These are phyloP conservation scores for Equus przewalskii DNA, from an alignment of 2,113 vertebrate genomes.

Conservation along the genomic window DNA sequence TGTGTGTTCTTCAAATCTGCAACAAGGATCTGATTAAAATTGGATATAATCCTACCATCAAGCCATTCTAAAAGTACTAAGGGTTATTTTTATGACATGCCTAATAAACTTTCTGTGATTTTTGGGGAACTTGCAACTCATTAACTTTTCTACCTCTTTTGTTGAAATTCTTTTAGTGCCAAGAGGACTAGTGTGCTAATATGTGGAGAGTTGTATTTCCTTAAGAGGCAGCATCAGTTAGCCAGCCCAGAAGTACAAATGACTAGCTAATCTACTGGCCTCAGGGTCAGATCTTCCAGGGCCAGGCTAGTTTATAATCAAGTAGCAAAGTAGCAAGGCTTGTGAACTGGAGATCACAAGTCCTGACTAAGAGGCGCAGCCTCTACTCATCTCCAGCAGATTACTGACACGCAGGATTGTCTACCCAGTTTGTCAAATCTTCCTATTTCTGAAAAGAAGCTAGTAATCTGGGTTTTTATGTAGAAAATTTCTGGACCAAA, in stretches of 20 bases:
- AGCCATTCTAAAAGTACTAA: neutral
- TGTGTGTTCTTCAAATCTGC: neutral
- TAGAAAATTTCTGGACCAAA: neutral
- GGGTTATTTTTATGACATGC: neutral
- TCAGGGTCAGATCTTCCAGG: neutral
- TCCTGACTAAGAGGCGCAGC: neutral
- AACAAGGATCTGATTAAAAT: constrained; percentile 49
- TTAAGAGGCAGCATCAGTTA: neutral
- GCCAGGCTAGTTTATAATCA: neutral
- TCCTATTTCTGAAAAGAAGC: neutral
- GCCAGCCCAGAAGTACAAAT: neutral
- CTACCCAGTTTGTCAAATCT: neutral
- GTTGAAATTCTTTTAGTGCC: constrained; percentile 28
- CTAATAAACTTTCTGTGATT: constrained; percentile 1
- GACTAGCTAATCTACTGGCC: neutral
- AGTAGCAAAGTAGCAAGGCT: neutral
- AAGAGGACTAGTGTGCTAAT: neutral
- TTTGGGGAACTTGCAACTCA: neutral
- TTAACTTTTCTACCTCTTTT: neutral
- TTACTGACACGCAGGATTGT: neutral
- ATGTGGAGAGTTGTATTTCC: neutral
- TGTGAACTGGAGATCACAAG: neutral
- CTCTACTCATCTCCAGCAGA: neutral
- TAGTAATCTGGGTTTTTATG: constrained; percentile 1
- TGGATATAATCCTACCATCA: neutral